phyloP scores from a whole-genome alignment of 23 tunicate genomes.

The Ciona savignyi region DNA sequence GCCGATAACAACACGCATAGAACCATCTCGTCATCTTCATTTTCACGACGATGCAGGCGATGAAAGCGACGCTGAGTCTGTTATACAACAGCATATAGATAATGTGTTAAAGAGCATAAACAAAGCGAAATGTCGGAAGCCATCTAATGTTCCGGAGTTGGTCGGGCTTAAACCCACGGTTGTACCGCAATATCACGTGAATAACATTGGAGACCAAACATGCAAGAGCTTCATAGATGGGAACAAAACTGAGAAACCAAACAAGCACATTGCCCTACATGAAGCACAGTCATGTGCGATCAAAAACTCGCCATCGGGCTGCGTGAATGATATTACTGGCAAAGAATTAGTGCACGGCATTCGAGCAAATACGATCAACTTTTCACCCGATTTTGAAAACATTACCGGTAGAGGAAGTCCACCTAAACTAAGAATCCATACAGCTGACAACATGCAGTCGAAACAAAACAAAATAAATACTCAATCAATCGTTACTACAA shows the following conservation, averaged over 20 bases:
- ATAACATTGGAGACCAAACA: background rate
- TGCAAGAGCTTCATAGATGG: background rate
- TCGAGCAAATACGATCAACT: background rate
- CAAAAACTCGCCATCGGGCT: conserved; percentile 38
- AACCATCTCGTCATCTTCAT: background rate
- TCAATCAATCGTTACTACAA: conserved; percentile 9
- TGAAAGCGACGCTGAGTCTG: conserved; percentile 47
- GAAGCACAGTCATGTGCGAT: background rate
- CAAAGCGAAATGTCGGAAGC: conserved; percentile 14
- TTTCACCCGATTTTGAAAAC: background rate
- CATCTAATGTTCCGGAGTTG: conserved; percentile 26
- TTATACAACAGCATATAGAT: conserved; percentile 57
- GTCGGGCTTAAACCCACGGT: conserved; percentile 31
- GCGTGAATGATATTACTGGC: background rate
- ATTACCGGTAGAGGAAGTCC: background rate
- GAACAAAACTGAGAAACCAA: background rate
- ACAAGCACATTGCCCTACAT: background rate
- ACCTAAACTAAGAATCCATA: background rate
- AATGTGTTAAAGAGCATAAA: conserved; percentile 73
- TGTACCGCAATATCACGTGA: conserved; percentile 26
- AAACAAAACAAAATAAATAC: conserved; percentile 11
- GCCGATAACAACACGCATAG: background rate
- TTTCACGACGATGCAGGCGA: conserved; percentile 1
- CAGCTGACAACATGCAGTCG: background rate
- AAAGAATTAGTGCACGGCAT: background rate